phyloP scores from a whole-genome alignment of 2,797 vertebrate species.

The Prionace glauca region DNA sequence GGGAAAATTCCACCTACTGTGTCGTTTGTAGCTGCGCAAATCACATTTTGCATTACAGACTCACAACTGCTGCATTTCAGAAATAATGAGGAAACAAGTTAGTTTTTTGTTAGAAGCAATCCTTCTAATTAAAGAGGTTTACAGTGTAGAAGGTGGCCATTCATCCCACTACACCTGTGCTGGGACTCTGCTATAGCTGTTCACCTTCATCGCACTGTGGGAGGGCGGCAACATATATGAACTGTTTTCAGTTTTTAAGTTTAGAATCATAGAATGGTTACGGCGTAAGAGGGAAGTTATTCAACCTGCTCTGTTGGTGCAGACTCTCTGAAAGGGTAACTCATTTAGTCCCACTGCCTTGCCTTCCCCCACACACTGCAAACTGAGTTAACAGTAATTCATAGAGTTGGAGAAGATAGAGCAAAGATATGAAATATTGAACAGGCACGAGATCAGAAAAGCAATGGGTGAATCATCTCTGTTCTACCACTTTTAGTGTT shows the following conservation, averaged over 20 bases:
- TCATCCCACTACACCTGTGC: background rate
- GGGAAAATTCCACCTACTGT: no score
- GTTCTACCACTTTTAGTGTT: background rate
- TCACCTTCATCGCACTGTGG: background rate
- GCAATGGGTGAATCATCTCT: background rate
- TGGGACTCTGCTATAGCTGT: background rate
- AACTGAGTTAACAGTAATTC: background rate
- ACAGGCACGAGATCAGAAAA: background rate
- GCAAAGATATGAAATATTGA: conserved; percentile 3
- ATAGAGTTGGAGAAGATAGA: background rate
- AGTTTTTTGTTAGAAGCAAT: background rate
- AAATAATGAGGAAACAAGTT: background rate
- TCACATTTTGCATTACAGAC: background rate
- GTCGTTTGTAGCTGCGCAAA: background rate
- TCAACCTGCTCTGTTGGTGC: background rate
- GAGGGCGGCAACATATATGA: background rate
- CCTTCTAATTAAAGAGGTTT: background rate
- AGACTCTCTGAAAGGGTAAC: background rate
- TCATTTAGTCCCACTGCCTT: no score
- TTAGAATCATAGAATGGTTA: no score
- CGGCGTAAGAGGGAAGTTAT: no score
- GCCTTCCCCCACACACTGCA: no score
- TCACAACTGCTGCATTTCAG: background rate
- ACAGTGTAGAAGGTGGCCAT: background rate
- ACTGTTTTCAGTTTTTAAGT: background rate